Evolutionary conservation across 2,888 invertebrate genomes (phyloP), one percentile per base, ranked within the genome.

Genomic region (Branchipolynoe longqiensis): DNA sequence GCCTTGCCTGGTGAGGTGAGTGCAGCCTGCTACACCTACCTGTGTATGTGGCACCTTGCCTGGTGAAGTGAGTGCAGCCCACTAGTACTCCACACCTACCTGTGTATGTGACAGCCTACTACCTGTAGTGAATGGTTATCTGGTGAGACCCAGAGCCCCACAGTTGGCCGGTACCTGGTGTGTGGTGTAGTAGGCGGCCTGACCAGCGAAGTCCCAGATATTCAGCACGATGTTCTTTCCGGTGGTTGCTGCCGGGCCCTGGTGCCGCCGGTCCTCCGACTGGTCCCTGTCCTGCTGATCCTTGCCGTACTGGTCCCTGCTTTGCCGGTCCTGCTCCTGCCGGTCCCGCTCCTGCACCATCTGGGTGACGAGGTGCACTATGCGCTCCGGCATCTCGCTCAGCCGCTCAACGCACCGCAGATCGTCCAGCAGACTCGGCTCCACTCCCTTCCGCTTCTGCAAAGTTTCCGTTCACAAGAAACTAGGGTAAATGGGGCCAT

Each of bases 171-270:
- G n/a, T 86, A 92, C 92, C 90, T 92, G 92, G 85, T 93, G 93
- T 31, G 92, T 92, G 3, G 92, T 91, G 85, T 92, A 92, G 86
- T 92, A 93, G 1, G 89, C 91, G 82, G 92, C 90, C 84, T 92
- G 92, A 22, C 93, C 93, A 33, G 93, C 91, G 88, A 93, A 93
- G 86, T 94, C 93, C 92, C 93, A 93, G 38, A 93, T 91, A 88
- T 92, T 91, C 58, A 93, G 88, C 56, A 90, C 89, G 40, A 92
- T 90, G 69, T 90, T 89, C 33, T 89, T 85, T 22, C 82, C 69
- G 69, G n/a, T n/a, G 14, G 86, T 59, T 74, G 8, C 74, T 36
- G 31, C 74, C 36, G 31, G 6, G 33, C 31, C 64, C 25, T 28
- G 22, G 18, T 25, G 22, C 28, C 22, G 14, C 64, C 22, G 14